These are phyloP conservation scores for Ceriagrion tenellum DNA, from an alignment of 2,888 invertebrate species.

Conservation along the genomic window DNA sequence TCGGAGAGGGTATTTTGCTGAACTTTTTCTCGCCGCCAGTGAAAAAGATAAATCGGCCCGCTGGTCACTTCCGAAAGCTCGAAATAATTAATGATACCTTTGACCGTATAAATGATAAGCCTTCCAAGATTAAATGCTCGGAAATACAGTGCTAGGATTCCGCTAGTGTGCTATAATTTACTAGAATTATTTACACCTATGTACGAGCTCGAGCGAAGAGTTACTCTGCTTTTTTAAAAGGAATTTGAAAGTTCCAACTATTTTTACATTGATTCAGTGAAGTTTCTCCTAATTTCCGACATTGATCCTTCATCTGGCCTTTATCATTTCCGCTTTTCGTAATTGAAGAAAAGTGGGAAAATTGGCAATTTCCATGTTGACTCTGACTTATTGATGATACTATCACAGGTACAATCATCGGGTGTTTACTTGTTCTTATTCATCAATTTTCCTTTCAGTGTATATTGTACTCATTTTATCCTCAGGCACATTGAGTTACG, in stretches of 20 bases:
- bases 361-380: no score
- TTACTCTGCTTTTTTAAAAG: background rate
- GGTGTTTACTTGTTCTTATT: no score
- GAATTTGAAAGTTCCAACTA: background rate
- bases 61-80: background rate
- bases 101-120: slow-evolving; percentile 27
- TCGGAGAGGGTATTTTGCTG: background rate
- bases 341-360: no score
- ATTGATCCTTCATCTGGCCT: no score
- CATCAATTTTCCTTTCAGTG: no score
- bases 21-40: slow-evolving; percentile 8
- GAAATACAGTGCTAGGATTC: background rate
- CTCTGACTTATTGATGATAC: no score
- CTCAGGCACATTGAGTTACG: no score
- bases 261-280: no score
- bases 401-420: no score
- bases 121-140: background rate
- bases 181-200: background rate
- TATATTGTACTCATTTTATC: no score
- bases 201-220: background rate
- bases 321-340: no score
- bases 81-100: slow-evolving; percentile 24
- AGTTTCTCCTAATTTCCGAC: no score
- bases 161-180: background rate
- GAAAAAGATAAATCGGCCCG: slow-evolving; percentile 38